These are phyloP conservation scores for Ranitomeya imitator DNA, from an alignment of 2,113 vertebrate species.

Conservation along the genomic window DNA sequence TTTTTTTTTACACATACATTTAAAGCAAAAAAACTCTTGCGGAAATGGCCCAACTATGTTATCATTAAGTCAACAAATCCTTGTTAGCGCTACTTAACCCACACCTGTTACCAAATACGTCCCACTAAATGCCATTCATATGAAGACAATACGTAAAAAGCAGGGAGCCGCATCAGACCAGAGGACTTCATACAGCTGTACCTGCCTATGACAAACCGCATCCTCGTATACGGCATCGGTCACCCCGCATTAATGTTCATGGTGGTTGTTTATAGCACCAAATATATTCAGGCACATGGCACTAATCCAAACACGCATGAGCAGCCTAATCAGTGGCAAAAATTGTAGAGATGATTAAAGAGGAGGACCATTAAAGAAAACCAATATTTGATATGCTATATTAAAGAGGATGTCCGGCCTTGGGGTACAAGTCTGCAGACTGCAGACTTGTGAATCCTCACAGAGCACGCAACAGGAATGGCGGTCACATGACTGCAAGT, in stretches of 20 bases:
- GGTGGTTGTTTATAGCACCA: not conserved
- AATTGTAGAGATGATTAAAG: no score
- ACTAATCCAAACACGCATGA: not conserved
- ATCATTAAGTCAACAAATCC: constrained; percentile 42
- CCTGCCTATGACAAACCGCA: not conserved
- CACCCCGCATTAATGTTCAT: not conserved
- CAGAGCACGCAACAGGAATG: no score
- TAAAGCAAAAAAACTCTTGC: constrained; percentile 30
- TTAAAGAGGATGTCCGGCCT: no score
- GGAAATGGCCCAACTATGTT: constrained; percentile 48
- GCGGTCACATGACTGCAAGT: no score
- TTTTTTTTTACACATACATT: not conserved
- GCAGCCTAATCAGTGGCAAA: no score
- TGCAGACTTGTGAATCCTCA: no score
- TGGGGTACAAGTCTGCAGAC: no score
- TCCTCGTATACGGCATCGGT: not conserved
- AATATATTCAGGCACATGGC: not conserved
- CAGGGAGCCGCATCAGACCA: not conserved
- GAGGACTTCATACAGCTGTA: constrained; percentile 21
- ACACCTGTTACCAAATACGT: constrained; percentile 19
- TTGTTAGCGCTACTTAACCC: constrained; percentile 44
- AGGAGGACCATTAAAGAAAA: no score
- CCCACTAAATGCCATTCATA: constrained; percentile 8
- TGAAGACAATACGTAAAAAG: not conserved
- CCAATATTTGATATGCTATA: no score